These are phyloP conservation scores for Physocephala rufipes DNA, from an alignment of 2,888 invertebrate species.

Conservation along the genomic window DNA sequence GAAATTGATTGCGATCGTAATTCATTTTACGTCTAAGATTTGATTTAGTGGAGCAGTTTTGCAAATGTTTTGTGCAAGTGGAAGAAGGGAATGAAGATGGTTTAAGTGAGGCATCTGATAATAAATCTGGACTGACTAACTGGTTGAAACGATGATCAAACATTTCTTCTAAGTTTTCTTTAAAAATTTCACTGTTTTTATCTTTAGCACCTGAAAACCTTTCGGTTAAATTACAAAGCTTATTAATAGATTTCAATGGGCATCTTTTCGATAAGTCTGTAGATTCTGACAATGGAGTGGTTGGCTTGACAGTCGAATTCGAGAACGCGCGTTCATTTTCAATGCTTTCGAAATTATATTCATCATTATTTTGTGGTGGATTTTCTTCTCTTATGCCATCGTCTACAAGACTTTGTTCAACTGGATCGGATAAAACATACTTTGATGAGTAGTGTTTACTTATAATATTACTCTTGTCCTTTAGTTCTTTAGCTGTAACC, in stretches of 20 bases:
- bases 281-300: conserved; percentile 37
- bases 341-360: conserved; percentile 41
- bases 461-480: conserved; percentile 64
- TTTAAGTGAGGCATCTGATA: no score
- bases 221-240: background rate
- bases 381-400: background rate
- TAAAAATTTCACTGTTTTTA: no score
- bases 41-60: background rate
- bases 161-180: no score
- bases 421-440: conserved; percentile 48
- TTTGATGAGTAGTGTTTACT: conserved; percentile 65
- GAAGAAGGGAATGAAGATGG: no score
- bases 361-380: conserved; percentile 44
- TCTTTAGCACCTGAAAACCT: no score
- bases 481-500: conserved; percentile 59
- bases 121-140: no score
- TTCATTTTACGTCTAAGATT: conserved; percentile 62
- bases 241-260: background rate
- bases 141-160: no score
- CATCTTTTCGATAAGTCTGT: background rate
- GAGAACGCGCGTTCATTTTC: conserved; percentile 46
- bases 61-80: background rate
- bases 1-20: conserved; percentile 64
- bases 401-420: conserved; percentile 13
- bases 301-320: conserved; percentile 40